Evolutionary conservation across 2,797 vertebrate species (phyloP).

Genomic region (Melanotaenia nigrans): DNA sequence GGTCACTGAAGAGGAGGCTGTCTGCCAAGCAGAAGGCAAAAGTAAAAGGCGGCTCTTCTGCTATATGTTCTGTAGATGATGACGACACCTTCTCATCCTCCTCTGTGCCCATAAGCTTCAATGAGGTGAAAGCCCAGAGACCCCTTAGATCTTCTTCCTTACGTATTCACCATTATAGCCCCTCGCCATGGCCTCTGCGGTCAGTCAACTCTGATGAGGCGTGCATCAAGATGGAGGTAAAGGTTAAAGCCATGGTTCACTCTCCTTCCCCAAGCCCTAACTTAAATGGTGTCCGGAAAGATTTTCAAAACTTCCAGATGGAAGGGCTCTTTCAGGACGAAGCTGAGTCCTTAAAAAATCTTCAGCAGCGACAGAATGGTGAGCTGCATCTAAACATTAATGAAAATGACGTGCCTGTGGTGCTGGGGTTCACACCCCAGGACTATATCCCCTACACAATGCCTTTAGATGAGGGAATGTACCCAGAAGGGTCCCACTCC

Average conservation of each 20-base stretch:
- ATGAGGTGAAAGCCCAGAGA: conserved; percentile 91
- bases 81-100: conserved; percentile 95
- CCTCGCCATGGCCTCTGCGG: conserved; percentile 96
- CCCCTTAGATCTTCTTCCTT: conserved; percentile 93
- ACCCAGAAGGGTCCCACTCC: conserved; percentile 91
- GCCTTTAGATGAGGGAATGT: conserved; percentile 99
- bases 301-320: conserved; percentile 91
- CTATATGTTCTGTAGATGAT: conserved; percentile 88
- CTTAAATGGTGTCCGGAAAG: conserved; percentile 93
- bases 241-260: conserved; percentile 97
- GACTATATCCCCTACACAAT: conserved; percentile 99
- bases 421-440: conserved; percentile 95
- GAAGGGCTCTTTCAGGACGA: conserved; percentile 90
- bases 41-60: conserved; percentile 88
- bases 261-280: conserved; percentile 92
- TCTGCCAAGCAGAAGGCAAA: conserved; percentile 96
- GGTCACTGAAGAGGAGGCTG: conserved; percentile 93
- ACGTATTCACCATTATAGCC: conserved; percentile 96
- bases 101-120: conserved; percentile 93
- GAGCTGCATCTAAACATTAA: conserved; percentile 94
- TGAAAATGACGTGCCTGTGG: conserved; percentile 95
- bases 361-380: conserved; percentile 87
- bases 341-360: conserved; percentile 84
- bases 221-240: conserved; percentile 96
- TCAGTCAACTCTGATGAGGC: conserved; percentile 92